Conservation (phyloP, 2,797 vertebrate genomes). For the Buceros bicornis region DNA sequence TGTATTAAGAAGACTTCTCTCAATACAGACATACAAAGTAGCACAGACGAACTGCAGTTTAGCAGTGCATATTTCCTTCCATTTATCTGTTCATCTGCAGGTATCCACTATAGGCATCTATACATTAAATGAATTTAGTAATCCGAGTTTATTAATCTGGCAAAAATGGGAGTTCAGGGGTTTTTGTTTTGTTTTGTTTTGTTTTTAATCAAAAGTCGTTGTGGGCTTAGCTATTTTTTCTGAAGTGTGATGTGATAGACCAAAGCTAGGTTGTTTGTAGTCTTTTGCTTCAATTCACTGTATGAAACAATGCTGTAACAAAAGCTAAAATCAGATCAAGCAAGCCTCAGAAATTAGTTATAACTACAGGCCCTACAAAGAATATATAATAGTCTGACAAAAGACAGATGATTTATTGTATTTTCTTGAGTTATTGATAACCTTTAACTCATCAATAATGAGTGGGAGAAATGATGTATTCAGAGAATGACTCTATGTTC, state of each 20-base stretch:
- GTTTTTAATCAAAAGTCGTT: background rate
- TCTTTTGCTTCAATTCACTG: background rate
- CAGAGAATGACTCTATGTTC: background rate
- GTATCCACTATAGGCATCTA: background rate
- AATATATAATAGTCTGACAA: slow-evolving; percentile 16
- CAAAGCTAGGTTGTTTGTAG: background rate
- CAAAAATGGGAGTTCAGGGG: background rate
- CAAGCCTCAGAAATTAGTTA: background rate
- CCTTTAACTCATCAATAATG: slow-evolving; percentile 62
- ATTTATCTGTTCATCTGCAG: background rate
- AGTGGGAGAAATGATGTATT: slow-evolving; percentile 36
- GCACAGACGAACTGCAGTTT: background rate
- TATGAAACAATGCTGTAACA: background rate
- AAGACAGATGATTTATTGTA: slow-evolving; percentile 17
- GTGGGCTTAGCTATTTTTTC: background rate
- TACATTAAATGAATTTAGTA: background rate
- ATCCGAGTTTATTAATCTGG: background rate
- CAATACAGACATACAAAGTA: background rate
- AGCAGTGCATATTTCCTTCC: background rate
- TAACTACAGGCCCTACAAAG: background rate
- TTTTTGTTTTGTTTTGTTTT: background rate
- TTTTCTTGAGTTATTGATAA: slow-evolving; percentile 60
- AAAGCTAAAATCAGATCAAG: background rate
- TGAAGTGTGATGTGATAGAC: background rate
- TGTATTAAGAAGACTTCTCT: background rate